Percentiles rank a stretch among this genome's conserved stretches.
phyloP scores from a whole-genome alignment of 92 coral and sea anemone genomes.

The Parazoanthus swiftii region DNA sequence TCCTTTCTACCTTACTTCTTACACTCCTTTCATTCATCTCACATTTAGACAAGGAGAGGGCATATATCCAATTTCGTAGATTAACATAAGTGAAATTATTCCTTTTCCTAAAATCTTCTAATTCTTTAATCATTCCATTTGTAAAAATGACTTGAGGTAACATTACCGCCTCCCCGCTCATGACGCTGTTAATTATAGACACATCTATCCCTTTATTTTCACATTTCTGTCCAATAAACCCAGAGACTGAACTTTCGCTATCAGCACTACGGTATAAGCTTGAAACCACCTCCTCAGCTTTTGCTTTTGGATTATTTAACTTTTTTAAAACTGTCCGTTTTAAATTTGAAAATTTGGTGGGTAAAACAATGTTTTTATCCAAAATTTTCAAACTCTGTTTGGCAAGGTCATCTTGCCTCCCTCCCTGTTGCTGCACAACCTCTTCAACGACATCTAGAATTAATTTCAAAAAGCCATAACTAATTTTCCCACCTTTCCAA shows the following conservation, averaged over 20 bases:
- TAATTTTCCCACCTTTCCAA: not conserved
- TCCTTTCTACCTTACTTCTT: not conserved
- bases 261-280: not conserved
- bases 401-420: not conserved
- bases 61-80: constrained; percentile 9
- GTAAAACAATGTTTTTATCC: not conserved
- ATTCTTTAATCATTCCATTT: constrained; percentile 7
- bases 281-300: not conserved
- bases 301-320: not conserved
- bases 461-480: not conserved
- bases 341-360: not conserved
- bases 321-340: not conserved
- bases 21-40: constrained; percentile 1
- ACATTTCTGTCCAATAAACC: not conserved
- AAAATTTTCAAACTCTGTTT: not conserved
- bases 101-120: constrained; percentile 2
- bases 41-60: not conserved
- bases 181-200: not conserved
- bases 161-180: not conserved
- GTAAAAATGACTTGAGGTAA: constrained; percentile 6
- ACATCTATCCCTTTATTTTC: not conserved
- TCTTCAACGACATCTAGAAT: not conserved
- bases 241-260: not conserved
- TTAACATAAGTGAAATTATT: not conserved
- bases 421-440: not conserved